Percentiles rank a stretch among this genome's conserved stretches.
phyloP scores from a whole-genome alignment of 2,888 invertebrate genomes.

The Mythimna loreyi region DNA sequence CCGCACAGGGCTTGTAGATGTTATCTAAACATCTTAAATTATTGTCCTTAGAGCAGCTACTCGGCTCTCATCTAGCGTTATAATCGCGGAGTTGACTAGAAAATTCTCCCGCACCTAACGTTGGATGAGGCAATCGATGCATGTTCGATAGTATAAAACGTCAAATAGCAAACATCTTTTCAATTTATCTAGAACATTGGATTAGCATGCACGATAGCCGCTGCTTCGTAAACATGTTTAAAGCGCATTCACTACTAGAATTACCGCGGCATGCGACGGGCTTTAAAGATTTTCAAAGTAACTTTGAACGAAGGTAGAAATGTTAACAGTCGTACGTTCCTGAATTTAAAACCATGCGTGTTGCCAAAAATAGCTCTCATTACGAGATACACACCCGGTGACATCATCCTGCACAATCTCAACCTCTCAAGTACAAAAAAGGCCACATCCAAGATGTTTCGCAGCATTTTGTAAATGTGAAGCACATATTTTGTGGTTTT shows the following conservation, averaged over 20 bases:
- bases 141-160: slow-evolving; percentile 39
- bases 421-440: slow-evolving; percentile 56
- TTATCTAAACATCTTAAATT: slow-evolving; percentile 90
- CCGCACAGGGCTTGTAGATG: slow-evolving; percentile 87
- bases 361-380: slow-evolving; percentile 54
- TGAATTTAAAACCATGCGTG: slow-evolving; percentile 28
- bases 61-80: slow-evolving; percentile 81
- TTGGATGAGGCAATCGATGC: slow-evolving; percentile 76
- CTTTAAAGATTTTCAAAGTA: slow-evolving; percentile 22
- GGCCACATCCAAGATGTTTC: slow-evolving; percentile 77
- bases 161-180: slow-evolving; percentile 46
- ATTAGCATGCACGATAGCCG: slow-evolving; percentile 44
- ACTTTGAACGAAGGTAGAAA: slow-evolving; percentile 22
- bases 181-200: slow-evolving; percentile 51
- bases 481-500: slow-evolving; percentile 81
- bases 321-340: slow-evolving; percentile 16
- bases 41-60: slow-evolving; percentile 85
- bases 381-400: slow-evolving; percentile 46
- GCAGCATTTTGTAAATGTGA: slow-evolving; percentile 78
- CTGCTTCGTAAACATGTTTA: slow-evolving; percentile 49
- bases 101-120: slow-evolving; percentile 67
- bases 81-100: slow-evolving; percentile 76
- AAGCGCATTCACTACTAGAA: slow-evolving; percentile 36
- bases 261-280: slow-evolving; percentile 7
- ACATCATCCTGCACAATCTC: slow-evolving; percentile 52